Percentiles rank a stretch among this genome's conserved stretches.
These are phyloP conservation scores for Drosophila navojoa DNA, from an alignment of 1,140 invertebrate species.

Conservation along the genomic window DNA sequence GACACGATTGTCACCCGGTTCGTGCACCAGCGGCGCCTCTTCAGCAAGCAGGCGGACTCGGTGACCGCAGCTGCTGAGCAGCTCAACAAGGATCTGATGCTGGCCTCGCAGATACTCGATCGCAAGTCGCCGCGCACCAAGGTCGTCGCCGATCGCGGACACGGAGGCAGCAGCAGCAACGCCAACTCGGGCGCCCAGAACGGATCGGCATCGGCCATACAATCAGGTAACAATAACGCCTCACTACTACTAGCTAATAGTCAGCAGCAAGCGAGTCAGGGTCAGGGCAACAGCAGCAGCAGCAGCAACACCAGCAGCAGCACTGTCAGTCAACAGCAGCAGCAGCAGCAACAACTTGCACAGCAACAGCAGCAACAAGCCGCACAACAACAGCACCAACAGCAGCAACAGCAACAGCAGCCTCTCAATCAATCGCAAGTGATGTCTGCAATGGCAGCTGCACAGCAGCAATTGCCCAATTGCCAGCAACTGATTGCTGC, in stretches of 20 bases:
- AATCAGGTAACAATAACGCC: slow-evolving; percentile 86
- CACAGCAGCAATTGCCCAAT: slow-evolving; percentile 61
- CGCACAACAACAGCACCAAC: slow-evolving; percentile 33
- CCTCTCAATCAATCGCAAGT: slow-evolving; percentile 37
- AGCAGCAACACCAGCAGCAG: slow-evolving; percentile 40
- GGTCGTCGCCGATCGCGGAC: slow-evolving; percentile 89
- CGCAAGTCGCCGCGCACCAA: slow-evolving; percentile 92
- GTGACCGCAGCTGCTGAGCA: slow-evolving; percentile 90
- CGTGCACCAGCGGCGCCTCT: slow-evolving; percentile 90
- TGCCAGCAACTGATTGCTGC: slow-evolving; percentile 80
- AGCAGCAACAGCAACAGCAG: slow-evolving; percentile 16
- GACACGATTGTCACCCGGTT: slow-evolving; percentile 94
- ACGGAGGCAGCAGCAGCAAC: slow-evolving; percentile 38
- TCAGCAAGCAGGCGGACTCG: slow-evolving; percentile 90
- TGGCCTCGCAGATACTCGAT: slow-evolving; percentile 91
- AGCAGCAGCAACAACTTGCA: slow-evolving; percentile 46
- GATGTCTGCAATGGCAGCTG: slow-evolving; percentile 50
- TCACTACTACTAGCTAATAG: slow-evolving; percentile 84
- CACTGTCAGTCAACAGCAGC: slow-evolving; percentile 59
- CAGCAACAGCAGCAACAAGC: slow-evolving; percentile 21
- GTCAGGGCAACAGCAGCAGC: slow-evolving; percentile 46
- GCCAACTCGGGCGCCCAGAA: slow-evolving; percentile 76
- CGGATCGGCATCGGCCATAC: slow-evolving; percentile 83
- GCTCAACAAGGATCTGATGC: slow-evolving; percentile 91
- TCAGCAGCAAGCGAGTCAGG: slow-evolving; percentile 44